These are phyloP conservation scores for Rhinolophus ferrumequinum DNA, from an alignment of 2,113 vertebrate genomes.

Conservation along the genomic window DNA sequence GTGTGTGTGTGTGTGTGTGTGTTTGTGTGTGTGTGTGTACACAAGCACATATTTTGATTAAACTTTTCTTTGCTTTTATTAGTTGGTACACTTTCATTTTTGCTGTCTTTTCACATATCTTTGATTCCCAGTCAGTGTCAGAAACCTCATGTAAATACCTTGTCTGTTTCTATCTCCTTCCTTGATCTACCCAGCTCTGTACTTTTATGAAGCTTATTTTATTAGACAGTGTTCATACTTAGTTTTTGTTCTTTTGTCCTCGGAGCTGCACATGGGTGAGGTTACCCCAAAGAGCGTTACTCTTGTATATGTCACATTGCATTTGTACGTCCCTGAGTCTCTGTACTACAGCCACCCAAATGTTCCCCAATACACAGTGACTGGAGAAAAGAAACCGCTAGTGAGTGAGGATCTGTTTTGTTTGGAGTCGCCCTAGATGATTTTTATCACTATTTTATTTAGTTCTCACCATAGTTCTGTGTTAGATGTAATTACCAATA, in stretches of 20 bases:
- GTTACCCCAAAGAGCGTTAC: neutral
- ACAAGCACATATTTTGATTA: too few relatives aligned
- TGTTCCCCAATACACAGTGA: neutral
- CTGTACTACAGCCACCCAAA: neutral
- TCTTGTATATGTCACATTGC: neutral
- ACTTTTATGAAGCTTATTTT: neutral
- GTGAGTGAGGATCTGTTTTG: neutral
- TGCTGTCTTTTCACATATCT: constrained; percentile 60
- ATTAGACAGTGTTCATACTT: neutral
- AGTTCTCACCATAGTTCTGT: neutral
- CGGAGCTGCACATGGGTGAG: rapidly evolving
- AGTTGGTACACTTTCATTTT: neutral
- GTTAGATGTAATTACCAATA: neutral
- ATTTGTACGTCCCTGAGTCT: neutral
- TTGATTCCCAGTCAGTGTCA: constrained; percentile 57
- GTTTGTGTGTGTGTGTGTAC: too few relatives aligned
- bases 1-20: too few relatives aligned
- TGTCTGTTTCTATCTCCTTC: neutral
- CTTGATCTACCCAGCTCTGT: neutral
- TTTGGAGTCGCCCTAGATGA: neutral
- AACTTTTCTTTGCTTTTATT: too few relatives aligned
- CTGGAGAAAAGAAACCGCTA: neutral
- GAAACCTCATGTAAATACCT: neutral
- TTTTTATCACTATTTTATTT: neutral
- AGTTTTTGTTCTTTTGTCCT: neutral